Percentiles rank a stretch among this genome's conserved stretches.
These are phyloP conservation scores for Incurvaria masculella DNA, from an alignment of 2,888 invertebrate genomes.

Conservation along the genomic window DNA sequence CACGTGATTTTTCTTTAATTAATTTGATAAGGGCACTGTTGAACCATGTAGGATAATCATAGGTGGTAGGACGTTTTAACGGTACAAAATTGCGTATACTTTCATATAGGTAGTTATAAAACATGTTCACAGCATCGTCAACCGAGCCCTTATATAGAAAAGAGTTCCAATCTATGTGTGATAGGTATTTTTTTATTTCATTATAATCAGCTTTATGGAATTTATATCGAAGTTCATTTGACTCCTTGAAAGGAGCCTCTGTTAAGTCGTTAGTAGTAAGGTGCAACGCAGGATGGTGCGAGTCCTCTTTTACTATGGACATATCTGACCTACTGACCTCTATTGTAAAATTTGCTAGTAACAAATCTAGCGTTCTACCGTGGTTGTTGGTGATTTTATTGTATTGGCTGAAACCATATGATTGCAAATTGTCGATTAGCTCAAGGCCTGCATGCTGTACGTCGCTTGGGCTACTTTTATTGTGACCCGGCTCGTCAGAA, in stretches of 20 bases:
- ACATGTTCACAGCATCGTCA: neutral
- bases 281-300: neutral
- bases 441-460: neutral
- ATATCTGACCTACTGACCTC: neutral
- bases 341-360: neutral
- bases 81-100: neutral
- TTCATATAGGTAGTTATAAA: neutral
- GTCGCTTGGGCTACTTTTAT: neutral
- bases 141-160: neutral
- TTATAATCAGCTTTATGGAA: neutral
- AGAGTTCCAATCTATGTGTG: neutral
- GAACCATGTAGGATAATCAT: neutral
- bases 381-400: neutral
- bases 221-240: neutral
- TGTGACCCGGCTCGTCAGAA: neutral
- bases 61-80: neutral
- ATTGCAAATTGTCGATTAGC: neutral
- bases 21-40: neutral
- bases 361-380: neutral
- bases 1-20: neutral
- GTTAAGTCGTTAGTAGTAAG: neutral
- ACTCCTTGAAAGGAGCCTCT: neutral
- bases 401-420: neutral
- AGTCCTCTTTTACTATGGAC: neutral
- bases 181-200: neutral